phyloP scores from a whole-genome alignment of 2,797 vertebrate species.

The Arctocebus calabarensis region DNA sequence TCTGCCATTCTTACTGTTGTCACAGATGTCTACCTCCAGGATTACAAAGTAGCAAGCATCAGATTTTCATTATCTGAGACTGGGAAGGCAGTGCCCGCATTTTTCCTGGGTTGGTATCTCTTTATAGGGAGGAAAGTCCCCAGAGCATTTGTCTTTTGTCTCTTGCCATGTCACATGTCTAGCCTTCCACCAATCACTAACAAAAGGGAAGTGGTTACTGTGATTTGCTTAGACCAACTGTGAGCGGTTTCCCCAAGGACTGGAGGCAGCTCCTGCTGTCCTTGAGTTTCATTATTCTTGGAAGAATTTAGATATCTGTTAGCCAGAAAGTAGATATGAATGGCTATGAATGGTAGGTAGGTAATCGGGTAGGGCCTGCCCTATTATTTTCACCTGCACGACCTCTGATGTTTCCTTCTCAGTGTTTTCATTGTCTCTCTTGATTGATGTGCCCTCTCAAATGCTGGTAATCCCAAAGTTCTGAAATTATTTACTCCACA shows the following conservation, averaged over 20 bases:
- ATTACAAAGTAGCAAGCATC: not conserved
- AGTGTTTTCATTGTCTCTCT: not conserved
- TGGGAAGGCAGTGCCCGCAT: not conserved
- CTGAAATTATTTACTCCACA: not conserved
- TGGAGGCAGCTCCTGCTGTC: not conserved
- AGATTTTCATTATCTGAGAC: not conserved
- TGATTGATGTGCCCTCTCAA: not conserved
- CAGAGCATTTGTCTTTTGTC: not conserved
- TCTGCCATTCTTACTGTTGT: slow-evolving; percentile 11
- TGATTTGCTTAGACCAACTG: slow-evolving; percentile 1
- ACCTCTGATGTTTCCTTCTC: not conserved
- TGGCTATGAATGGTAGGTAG: not conserved
- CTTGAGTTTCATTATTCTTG: slow-evolving; percentile 27
- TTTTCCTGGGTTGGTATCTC: not conserved
- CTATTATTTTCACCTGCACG: not conserved
- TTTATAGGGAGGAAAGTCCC: not conserved
- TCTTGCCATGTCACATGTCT: not conserved
- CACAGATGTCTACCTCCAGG: not conserved
- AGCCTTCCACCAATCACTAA: not conserved
- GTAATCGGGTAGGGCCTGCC: not conserved
- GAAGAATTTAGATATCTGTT: not conserved
- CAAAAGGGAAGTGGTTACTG: not conserved
- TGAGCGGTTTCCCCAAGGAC: not conserved
- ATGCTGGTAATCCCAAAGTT: not conserved
- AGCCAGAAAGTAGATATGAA: slow-evolving; percentile 2